Evolutionary conservation across 2,113 vertebrate genomes (phyloP).

Genomic region (Noturus placidus): DNA sequence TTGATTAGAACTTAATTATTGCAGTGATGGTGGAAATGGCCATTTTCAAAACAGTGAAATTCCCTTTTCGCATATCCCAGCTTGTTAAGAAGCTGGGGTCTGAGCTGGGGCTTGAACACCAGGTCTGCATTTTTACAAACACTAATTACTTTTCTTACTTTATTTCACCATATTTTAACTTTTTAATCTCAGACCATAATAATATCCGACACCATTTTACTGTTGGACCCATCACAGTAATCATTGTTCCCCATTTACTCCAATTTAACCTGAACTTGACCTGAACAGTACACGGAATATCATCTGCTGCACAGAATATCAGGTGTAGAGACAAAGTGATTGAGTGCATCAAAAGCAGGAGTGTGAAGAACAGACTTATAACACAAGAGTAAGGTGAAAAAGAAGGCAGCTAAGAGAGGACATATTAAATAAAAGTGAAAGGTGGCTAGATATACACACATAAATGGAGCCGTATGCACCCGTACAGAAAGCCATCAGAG

Average conservation of each 20-base stretch:
- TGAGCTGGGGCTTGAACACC: too few relatives aligned
- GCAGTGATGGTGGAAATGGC: too few relatives aligned
- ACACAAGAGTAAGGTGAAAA: background rate
- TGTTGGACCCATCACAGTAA: background rate
- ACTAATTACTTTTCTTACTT: background rate
- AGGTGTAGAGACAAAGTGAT: background rate
- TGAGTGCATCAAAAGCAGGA: background rate
- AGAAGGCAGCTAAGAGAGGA: background rate
- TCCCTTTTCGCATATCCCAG: too few relatives aligned
- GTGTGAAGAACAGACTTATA: background rate
- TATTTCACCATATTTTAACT: background rate
- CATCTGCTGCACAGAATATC: background rate
- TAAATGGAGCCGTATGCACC: background rate
- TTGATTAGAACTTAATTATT: too few relatives aligned
- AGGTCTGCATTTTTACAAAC: background rate
- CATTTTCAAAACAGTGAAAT: too few relatives aligned
- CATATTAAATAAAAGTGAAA: background rate
- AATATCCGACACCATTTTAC: background rate
- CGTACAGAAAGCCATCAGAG: slow-evolving; percentile 48
- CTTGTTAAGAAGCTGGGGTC: too few relatives aligned
- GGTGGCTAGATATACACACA: too few relatives aligned
- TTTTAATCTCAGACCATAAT: background rate
- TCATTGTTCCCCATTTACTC: background rate
- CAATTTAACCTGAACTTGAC: background rate
- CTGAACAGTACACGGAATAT: background rate